Evolutionary conservation across 1,140 invertebrate species (phyloP), one percentile per base, ranked within the genome.

Genomic region (Drosophila pseudoobscura): DNA sequence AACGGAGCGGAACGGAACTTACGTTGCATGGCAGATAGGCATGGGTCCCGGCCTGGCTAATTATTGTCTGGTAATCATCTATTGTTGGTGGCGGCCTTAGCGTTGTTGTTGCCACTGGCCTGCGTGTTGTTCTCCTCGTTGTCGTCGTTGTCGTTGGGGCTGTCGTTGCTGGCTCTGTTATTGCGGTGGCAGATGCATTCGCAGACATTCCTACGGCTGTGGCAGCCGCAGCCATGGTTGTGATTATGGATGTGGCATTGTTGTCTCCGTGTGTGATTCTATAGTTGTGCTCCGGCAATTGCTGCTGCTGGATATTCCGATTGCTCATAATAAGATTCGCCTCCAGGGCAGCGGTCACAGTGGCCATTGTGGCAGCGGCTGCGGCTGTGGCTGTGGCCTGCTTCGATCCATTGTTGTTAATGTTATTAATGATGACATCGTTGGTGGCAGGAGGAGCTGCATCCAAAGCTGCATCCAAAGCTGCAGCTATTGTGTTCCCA

Each of bases 11-110:
- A 55, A 90, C 22, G 3, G 54, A 55, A 90, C 92, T 93, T 89
- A 96, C 95, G 93, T 96, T 96, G 94, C 96, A 97, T 15, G 96
- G 96, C 70, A 97, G 93, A 92, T 96, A 97, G 78, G 96, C 96
- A 92, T 96, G 95, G 13, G 96, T 96, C 66, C 96, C 96, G 55
- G 97, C 93, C 92, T 97, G 96, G 62, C 96, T 96, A 60, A 96
- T 97, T 92, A 97, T 95, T 92, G 97, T 97, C 62, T 89, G 90
- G 78, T 90, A 90, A 76, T 89, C 90, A 82, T 91, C 90, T 75
- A 90, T 88, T 63, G 90, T 80, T 69, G 90, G 88, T 31, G 88
- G 87, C 29, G 90, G 90, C 65, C 70, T 80, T 52, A 85, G 54
- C 66, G 90, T 91, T 24, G 90, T 91, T 47, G 75, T 91, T 52